phyloP scores from a whole-genome alignment of 1,140 invertebrate genomes.

The Bombyx mori region ASM3026992v2 NC_085118.1:7972001-7972500 shows the following conservation, averaged over 20 bases:
- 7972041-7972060: too few relatives aligned
- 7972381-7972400: slow-evolving; percentile 61
- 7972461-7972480: slow-evolving; percentile 40
- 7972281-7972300: slow-evolving; percentile 48
- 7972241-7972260: slow-evolving; percentile 12
- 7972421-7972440: slow-evolving; percentile 49
- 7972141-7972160: too few relatives aligned
- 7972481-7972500: slow-evolving; percentile 10
- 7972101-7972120: too few relatives aligned
- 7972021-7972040: too few relatives aligned
- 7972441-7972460: slow-evolving; percentile 28
- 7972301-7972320: slow-evolving; percentile 54
- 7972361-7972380: slow-evolving; percentile 58
- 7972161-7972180: too few relatives aligned
- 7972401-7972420: slow-evolving; percentile 60
- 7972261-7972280: slow-evolving; percentile 31
- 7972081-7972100: too few relatives aligned
- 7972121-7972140: too few relatives aligned
- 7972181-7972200: too few relatives aligned
- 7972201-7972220: too few relatives aligned
- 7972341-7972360: slow-evolving; percentile 59
- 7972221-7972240: slow-evolving; percentile 3
- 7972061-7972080: too few relatives aligned
- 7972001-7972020: too few relatives aligned
- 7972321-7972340: slow-evolving; percentile 54